phyloP scores from a whole-genome alignment of 2,797 vertebrate species.

The Lycodopsis pacificus region DNA sequence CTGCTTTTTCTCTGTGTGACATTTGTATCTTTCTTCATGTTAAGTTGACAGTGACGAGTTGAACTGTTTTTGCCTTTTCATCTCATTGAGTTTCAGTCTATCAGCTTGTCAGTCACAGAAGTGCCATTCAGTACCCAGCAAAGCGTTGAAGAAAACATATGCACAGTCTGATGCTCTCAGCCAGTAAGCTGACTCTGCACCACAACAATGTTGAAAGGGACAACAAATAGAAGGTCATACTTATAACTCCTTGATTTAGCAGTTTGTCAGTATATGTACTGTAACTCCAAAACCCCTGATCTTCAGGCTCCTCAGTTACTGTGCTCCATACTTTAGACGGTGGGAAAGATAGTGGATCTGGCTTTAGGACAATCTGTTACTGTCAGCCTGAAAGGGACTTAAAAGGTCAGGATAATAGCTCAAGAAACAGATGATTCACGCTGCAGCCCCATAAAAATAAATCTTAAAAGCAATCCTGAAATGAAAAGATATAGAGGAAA shows the following conservation, averaged over 20 bases:
- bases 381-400: conserved; percentile 27
- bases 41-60: not conserved
- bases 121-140: not conserved
- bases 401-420: conserved; percentile 52
- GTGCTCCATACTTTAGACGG: conserved; percentile 22
- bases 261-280: conserved; percentile 9
- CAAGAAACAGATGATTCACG: conserved; percentile 40
- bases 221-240: conserved; percentile 23
- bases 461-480: conserved; percentile 41
- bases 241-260: conserved; percentile 30
- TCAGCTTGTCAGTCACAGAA: not conserved
- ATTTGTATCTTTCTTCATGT: not conserved
- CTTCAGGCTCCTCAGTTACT: not conserved
- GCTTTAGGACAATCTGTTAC: conserved; percentile 27
- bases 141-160: not conserved
- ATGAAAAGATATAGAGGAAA: conserved; percentile 23
- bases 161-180: conserved; percentile 19
- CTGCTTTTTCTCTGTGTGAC: not conserved
- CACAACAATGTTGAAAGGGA: conserved; percentile 20
- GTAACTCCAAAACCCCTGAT: not conserved
- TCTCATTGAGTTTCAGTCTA: not conserved
- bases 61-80: not conserved
- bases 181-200: conserved; percentile 23
- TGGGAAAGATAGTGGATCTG: conserved; percentile 3
- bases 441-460: conserved; percentile 31